phyloP scores from a whole-genome alignment of 2,797 vertebrate species.

The Todus mexicanus region DNA sequence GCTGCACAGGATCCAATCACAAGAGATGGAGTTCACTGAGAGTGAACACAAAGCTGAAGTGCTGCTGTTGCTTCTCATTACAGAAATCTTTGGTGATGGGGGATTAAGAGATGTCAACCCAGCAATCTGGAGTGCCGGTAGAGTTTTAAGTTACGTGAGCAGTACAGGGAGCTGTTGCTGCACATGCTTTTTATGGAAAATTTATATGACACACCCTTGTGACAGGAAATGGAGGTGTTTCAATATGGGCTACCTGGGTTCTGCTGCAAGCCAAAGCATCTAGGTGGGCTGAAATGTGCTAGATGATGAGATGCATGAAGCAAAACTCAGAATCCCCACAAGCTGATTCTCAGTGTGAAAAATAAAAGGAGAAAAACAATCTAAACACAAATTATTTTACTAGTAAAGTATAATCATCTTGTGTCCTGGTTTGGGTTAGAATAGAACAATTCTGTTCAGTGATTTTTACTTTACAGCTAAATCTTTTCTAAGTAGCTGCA shows the following conservation, averaged over 20 bases:
- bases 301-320: background rate
- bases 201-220: accelerated
- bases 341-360: background rate
- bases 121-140: background rate
- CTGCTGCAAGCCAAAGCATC: background rate
- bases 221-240: background rate
- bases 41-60: background rate
- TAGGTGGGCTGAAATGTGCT: background rate
- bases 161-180: background rate
- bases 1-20: background rate
- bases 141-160: background rate
- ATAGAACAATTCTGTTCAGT: no score
- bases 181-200: background rate
- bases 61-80: background rate
- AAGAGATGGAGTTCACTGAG: background rate
- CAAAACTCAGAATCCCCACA: background rate
- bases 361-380: no score
- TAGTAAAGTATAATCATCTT: background rate
- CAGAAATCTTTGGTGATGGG: background rate
- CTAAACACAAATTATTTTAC: background rate
- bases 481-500: no score
- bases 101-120: background rate
- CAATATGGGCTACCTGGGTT: background rate
- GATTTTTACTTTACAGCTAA: no score
- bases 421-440: no score